Conservation (phyloP, 2,888 invertebrate species). For the Athalia circularis region DNA sequence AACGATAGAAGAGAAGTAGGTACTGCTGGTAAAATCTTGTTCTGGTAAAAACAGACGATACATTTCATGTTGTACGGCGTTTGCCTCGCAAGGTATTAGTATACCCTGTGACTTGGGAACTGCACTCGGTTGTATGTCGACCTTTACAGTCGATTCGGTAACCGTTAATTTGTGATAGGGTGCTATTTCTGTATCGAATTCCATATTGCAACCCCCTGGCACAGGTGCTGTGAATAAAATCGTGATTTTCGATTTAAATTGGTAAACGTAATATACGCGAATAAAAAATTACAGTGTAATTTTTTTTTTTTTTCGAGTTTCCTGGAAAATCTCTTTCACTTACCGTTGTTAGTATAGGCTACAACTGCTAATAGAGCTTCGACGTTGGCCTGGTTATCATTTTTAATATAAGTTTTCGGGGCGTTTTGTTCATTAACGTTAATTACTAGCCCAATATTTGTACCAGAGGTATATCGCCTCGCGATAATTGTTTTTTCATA, state of each 20-base stretch:
- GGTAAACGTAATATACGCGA: neutral
- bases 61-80: slow-evolving; percentile 74
- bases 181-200: slow-evolving; percentile 78
- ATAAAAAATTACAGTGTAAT: slow-evolving; percentile 14
- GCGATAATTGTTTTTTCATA: slow-evolving; percentile 68
- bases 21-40: slow-evolving; percentile 75
- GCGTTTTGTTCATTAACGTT: slow-evolving; percentile 59
- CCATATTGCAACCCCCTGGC: slow-evolving; percentile 88
- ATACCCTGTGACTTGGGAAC: slow-evolving; percentile 56
- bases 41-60: slow-evolving; percentile 81
- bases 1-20: slow-evolving; percentile 79
- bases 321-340: slow-evolving; percentile 53
- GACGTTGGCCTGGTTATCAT: slow-evolving; percentile 71
- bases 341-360: slow-evolving; percentile 76
- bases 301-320: slow-evolving; percentile 33
- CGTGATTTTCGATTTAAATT: slow-evolving; percentile 45
- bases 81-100: slow-evolving; percentile 68
- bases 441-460: slow-evolving; percentile 79
- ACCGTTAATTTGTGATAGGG: slow-evolving; percentile 77
- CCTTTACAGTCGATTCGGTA: slow-evolving; percentile 73
- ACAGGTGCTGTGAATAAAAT: slow-evolving; percentile 79
- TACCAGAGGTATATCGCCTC: slow-evolving; percentile 76
- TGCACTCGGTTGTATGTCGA: slow-evolving; percentile 77
- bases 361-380: slow-evolving; percentile 76
- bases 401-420: slow-evolving; percentile 73